Conservation (phyloP, 92 coral and sea anemone genomes). For the Paramuricea clavata region DNA sequence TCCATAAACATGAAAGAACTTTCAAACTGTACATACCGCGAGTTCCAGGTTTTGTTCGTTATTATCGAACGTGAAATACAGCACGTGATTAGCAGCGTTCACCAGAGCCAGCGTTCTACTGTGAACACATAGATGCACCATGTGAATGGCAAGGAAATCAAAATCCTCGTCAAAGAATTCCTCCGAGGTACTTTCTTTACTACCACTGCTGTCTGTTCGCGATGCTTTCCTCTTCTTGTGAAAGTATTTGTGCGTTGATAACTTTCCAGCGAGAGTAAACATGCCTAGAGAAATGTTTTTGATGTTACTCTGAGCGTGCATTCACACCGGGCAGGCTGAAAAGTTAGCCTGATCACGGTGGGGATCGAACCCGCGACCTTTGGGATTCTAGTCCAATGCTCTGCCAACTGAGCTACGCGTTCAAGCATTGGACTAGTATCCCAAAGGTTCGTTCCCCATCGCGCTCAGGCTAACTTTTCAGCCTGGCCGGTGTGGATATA, state of each 20-base stretch:
- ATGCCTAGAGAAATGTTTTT: slow-evolving; percentile 66
- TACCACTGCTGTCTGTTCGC: slow-evolving; percentile 75
- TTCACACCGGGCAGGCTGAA: too few species aligned
- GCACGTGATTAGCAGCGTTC: slow-evolving; percentile 77
- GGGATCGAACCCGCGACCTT: too few species aligned
- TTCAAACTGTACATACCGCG: slow-evolving; percentile 64
- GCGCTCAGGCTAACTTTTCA: too few species aligned
- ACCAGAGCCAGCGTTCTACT: slow-evolving; percentile 83
- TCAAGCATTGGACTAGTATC: too few species aligned
- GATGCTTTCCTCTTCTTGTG: slow-evolving; percentile 70
- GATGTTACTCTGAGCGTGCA: too few species aligned
- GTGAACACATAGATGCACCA: slow-evolving; percentile 81
- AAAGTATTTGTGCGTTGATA: slow-evolving; percentile 90
- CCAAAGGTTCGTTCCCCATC: too few species aligned
- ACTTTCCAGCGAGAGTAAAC: slow-evolving; percentile 72
- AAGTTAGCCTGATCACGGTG: too few species aligned
- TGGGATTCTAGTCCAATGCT: too few species aligned
- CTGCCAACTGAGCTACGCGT: too few species aligned
- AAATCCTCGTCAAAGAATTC: slow-evolving; percentile 68
- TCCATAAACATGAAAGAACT: background rate
- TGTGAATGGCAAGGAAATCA: slow-evolving; percentile 77
- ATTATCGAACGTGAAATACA: slow-evolving; percentile 79
- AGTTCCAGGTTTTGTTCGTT: slow-evolving; percentile 82
- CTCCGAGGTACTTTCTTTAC: slow-evolving; percentile 63
- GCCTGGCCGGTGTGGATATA: too few species aligned